phyloP scores from a whole-genome alignment of 2,113 vertebrate genomes.

The Pontoporia blainvillei region DNA sequence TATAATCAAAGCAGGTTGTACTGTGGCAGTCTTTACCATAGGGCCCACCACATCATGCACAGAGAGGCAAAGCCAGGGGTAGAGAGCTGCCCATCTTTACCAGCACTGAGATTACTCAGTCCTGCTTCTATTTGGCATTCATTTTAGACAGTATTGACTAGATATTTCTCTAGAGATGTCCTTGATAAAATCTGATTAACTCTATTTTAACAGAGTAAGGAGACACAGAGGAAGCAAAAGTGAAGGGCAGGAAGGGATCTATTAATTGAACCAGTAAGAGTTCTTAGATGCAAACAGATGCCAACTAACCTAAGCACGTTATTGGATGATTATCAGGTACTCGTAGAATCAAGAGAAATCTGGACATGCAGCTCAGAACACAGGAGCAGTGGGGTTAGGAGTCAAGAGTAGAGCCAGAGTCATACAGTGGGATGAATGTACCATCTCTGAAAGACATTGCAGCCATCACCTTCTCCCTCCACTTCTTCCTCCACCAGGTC shows the following conservation, averaged over 20 bases:
- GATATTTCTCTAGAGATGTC: background rate
- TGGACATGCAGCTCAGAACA: background rate
- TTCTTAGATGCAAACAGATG: background rate
- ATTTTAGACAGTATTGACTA: background rate
- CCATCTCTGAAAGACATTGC: background rate
- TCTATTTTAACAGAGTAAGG: background rate
- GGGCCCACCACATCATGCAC: rapidly evolving
- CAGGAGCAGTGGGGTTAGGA: background rate
- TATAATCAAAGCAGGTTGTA: background rate
- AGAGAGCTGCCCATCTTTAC: background rate
- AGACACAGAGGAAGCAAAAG: background rate
- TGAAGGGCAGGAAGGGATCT: background rate
- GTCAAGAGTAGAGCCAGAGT: background rate
- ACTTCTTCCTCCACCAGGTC: background rate
- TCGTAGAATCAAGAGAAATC: background rate
- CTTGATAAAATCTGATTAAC: background rate
- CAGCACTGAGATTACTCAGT: background rate
- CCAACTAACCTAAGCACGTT: background rate
- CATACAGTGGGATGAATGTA: background rate
- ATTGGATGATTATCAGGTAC: no score
- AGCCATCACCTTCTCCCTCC: background rate
- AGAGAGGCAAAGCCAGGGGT: background rate
- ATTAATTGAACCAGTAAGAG: background rate
- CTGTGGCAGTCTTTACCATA: background rate
- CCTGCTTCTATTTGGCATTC: background rate